A percentile compares a stretch with the other conserved stretches of the same genome.
Conservation (phyloP, 1,140 invertebrate genomes). For the Aplysia californica region DNA sequence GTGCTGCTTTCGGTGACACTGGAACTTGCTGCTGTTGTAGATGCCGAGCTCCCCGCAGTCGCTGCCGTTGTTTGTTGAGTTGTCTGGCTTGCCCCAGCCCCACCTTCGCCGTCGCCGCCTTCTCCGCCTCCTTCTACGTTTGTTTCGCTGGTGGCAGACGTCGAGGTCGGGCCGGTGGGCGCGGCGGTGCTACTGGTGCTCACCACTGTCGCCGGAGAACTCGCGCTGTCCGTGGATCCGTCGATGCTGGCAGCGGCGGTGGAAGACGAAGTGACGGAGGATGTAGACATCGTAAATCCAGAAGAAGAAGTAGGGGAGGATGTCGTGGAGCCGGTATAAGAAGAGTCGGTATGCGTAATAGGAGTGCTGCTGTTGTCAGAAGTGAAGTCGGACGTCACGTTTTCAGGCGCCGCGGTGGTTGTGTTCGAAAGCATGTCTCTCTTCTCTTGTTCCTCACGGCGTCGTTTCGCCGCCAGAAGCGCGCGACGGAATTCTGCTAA, state of each 20-base stretch:
- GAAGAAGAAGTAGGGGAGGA: background rate
- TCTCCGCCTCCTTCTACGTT: too few relatives aligned
- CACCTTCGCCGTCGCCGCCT: too few relatives aligned
- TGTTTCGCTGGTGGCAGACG: too few relatives aligned
- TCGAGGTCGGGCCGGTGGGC: background rate
- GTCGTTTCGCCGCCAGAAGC: background rate
- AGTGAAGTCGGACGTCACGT: too few relatives aligned
- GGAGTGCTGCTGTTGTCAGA: too few relatives aligned
- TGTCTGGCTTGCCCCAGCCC: background rate
- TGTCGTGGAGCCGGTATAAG: background rate
- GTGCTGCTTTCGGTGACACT: background rate
- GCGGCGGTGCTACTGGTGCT: too few relatives aligned
- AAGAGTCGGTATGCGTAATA: background rate
- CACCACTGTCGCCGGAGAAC: too few relatives aligned
- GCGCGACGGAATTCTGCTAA: slow-evolving; percentile 6
- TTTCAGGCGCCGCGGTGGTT: background rate
- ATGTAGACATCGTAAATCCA: background rate
- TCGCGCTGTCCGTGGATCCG: background rate
- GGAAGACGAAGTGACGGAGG: background rate
- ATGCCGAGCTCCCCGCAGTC: background rate
- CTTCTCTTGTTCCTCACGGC: background rate
- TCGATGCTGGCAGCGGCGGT: background rate
- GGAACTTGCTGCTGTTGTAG: background rate
- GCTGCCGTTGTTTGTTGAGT: background rate
- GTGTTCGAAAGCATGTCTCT: background rate